A percentile compares a stretch with the other conserved stretches of the same genome.
These are phyloP conservation scores for Nerophis lumbriciformis DNA, from an alignment of 2,113 vertebrate species.

Conservation along the genomic window DNA sequence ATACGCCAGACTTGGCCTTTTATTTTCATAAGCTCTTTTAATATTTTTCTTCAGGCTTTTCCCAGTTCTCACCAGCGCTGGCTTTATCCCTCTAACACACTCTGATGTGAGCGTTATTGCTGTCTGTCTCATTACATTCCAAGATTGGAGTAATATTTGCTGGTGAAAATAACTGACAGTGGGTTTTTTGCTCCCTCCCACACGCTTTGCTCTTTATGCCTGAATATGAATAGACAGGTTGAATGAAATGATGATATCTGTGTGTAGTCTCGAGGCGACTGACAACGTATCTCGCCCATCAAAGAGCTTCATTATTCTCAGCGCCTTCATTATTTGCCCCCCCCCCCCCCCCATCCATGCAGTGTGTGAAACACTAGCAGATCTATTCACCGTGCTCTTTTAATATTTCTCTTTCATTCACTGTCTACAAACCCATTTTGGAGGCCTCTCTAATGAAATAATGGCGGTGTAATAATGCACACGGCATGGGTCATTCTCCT, in stretches of 20 bases:
- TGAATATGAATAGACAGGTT: constrained; percentile 63
- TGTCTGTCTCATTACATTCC: constrained; percentile 53
- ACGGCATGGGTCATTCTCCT: constrained; percentile 1
- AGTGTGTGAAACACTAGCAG: constrained; percentile 36
- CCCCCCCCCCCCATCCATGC: constrained; percentile 28
- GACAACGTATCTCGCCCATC: constrained; percentile 28
- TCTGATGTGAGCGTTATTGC: constrained; percentile 38
- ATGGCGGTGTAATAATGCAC: constrained; percentile 31
- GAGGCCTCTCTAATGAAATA: constrained; percentile 38
- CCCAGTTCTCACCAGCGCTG: constrained; percentile 20
- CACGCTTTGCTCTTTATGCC: constrained; percentile 27
- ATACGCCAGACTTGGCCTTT: constrained; percentile 41
- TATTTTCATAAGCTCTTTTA: constrained; percentile 56
- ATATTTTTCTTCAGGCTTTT: constrained; percentile 42
- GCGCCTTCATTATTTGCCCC: constrained; percentile 43
- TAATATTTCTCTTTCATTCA: constrained; percentile 55
- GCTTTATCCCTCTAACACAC: constrained; percentile 30
- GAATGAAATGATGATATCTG: constrained; percentile 67
- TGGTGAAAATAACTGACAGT: constrained; percentile 35
- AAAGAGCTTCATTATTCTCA: constrained; percentile 60
- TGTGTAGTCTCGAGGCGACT: constrained; percentile 31
- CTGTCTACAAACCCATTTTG: constrained; percentile 24
- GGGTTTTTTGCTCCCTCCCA: constrained; percentile 34
- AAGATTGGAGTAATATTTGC: constrained; percentile 38
- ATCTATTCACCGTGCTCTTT: constrained; percentile 27